These are phyloP conservation scores for Falco rusticolus DNA, from an alignment of 2,797 vertebrate genomes.

Conservation along the genomic window DNA sequence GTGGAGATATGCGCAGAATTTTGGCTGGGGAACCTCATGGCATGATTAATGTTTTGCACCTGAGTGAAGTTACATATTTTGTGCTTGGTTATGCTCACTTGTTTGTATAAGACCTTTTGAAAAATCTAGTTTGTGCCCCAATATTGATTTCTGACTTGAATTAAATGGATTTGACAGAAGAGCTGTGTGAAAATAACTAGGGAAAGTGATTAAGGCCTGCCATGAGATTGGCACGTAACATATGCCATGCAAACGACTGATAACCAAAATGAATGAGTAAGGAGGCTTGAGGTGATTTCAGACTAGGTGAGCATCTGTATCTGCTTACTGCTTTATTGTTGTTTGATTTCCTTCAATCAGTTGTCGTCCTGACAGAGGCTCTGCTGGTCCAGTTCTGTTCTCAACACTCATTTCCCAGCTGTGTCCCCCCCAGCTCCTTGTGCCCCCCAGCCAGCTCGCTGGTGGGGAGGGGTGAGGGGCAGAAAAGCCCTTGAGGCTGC, in stretches of 20 bases:
- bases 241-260: background rate
- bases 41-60: background rate
- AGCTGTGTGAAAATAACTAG: background rate
- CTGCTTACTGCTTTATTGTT: background rate
- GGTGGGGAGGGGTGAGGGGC: no score
- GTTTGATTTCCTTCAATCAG: background rate
- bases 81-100: background rate
- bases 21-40: background rate
- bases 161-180: background rate
- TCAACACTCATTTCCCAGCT: background rate
- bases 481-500: no score
- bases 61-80: background rate
- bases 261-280: fast-evolving
- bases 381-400: background rate
- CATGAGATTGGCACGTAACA: fast-evolving
- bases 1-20: background rate
- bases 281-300: background rate
- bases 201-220: fast-evolving
- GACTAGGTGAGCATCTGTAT: background rate
- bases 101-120: background rate
- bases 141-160: background rate
- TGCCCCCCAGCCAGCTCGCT: no score
- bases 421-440: no score
- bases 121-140: background rate
- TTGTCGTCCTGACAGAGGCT: fast-evolving